phyloP scores from a whole-genome alignment of 2,797 vertebrate genomes.

The Semotilus atromaculatus region DNA sequence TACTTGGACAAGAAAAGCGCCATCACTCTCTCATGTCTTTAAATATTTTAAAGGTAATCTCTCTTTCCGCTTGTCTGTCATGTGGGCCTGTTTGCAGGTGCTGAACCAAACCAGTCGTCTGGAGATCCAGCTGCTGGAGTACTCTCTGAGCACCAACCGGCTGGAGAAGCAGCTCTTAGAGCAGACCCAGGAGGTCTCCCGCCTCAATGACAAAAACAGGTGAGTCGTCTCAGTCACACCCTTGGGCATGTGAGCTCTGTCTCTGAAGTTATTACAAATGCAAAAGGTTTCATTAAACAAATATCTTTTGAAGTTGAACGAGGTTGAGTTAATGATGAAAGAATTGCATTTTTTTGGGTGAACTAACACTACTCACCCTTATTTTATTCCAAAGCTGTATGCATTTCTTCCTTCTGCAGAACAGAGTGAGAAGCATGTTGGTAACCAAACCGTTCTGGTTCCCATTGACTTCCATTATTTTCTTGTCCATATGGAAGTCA shows the following conservation, averaged over 20 bases:
- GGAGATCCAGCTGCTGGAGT: conserved; percentile 85
- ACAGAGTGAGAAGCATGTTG: neutral
- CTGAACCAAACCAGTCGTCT: conserved; percentile 85
- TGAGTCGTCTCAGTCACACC: conserved; percentile 53
- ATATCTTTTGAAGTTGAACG: neutral
- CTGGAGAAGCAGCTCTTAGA: conserved; percentile 85
- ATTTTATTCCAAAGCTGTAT: neutral
- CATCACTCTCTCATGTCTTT: conserved; percentile 14
- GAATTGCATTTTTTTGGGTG: neutral
- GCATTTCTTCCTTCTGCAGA: neutral
- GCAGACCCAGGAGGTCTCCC: conserved; percentile 83
- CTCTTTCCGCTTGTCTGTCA: conserved; percentile 27
- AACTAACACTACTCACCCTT: neutral
- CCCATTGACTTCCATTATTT: neutral
- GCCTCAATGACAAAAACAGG: conserved; percentile 84
- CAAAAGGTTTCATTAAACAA: conserved; percentile 3
- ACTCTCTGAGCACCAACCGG: conserved; percentile 80
- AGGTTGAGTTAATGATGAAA: neutral
- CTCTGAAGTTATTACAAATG: neutral
- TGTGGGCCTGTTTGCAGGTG: conserved; percentile 70
- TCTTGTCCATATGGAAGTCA: neutral
- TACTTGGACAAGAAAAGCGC: neutral
- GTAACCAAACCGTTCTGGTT: neutral
- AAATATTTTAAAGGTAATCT: conserved; percentile 27
- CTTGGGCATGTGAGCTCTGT: neutral